phyloP scores from a whole-genome alignment of 2,113 vertebrate species.

The Engystomops pustulosus region DNA sequence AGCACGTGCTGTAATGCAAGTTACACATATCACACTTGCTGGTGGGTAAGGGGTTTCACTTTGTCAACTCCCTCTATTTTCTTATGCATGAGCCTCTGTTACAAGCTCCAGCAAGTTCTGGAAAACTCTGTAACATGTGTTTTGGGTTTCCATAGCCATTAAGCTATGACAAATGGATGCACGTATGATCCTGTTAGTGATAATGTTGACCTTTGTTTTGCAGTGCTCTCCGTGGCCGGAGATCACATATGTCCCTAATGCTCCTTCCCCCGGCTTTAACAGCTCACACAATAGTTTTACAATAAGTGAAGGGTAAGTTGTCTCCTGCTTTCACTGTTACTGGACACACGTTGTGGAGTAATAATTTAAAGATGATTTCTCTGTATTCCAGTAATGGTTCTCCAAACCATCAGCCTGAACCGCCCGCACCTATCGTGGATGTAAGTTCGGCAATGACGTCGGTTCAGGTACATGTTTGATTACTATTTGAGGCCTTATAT shows the following conservation, averaged over 20 bases:
- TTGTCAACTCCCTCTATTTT: too few species aligned
- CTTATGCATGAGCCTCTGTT: too few species aligned
- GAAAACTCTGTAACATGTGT: too few species aligned
- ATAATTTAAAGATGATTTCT: background rate
- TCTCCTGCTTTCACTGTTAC: too few species aligned
- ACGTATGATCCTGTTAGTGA: background rate
- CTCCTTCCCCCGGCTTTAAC: slow-evolving; percentile 91
- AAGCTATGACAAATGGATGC: background rate
- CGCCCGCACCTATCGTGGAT: slow-evolving; percentile 73
- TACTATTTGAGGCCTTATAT: background rate
- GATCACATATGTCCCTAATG: slow-evolving; percentile 87
- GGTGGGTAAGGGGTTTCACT: too few species aligned
- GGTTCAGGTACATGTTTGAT: slow-evolving; percentile 44
- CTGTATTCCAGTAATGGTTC: slow-evolving; percentile 85
- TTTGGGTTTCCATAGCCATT: too few species aligned
- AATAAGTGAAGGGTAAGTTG: slow-evolving; percentile 86
- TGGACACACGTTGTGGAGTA: too few species aligned
- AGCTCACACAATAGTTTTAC: slow-evolving; percentile 89
- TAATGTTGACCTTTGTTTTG: slow-evolving; percentile 3
- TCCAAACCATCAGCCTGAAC: slow-evolving; percentile 83
- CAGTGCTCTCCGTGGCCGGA: slow-evolving; percentile 97
- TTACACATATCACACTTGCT: too few species aligned
- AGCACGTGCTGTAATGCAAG: too few species aligned
- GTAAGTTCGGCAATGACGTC: slow-evolving; percentile 70
- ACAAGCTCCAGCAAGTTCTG: too few species aligned